Evolutionary conservation across 2,113 vertebrate genomes (phyloP).

Genomic region (Taurulus bubalis): DNA sequence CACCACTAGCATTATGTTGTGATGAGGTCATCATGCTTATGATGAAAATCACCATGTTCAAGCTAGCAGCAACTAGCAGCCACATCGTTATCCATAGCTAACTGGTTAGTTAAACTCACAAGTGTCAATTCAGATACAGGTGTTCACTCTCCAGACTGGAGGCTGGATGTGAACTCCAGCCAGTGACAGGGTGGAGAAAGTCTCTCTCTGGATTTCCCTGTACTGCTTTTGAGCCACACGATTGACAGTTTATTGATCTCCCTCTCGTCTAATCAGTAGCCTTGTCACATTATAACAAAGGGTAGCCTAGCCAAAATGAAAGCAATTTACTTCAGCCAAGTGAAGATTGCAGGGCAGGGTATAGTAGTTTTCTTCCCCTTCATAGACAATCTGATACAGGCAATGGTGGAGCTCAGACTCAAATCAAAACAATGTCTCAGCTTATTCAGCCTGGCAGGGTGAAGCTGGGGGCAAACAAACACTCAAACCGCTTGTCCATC

Average conservation of each 20-base stretch:
- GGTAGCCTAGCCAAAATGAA: slow-evolving; percentile 82
- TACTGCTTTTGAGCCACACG: slow-evolving; percentile 78
- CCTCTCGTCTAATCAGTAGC: slow-evolving; percentile 85
- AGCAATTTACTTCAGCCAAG: slow-evolving; percentile 84
- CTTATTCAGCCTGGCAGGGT: slow-evolving; percentile 61
- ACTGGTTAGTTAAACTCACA: slow-evolving; percentile 50
- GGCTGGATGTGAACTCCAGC: slow-evolving; percentile 54
- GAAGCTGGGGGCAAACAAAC: slow-evolving; percentile 64
- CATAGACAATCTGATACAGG: slow-evolving; percentile 70
- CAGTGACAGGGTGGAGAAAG: slow-evolving; percentile 67
- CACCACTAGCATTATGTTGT: background rate
- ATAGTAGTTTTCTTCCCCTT: slow-evolving; percentile 72
- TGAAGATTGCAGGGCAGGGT: slow-evolving; percentile 80
- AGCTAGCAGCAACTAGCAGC: slow-evolving; percentile 23
- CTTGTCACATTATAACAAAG: slow-evolving; percentile 87
- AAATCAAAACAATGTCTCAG: slow-evolving; percentile 78
- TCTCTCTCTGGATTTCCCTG: slow-evolving; percentile 77
- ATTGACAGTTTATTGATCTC: slow-evolving; percentile 84
- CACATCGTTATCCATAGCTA: slow-evolving; percentile 46
- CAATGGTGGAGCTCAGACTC: slow-evolving; percentile 42
- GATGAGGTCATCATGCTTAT: background rate
- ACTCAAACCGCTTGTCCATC: slow-evolving; percentile 45
- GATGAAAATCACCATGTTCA: background rate
- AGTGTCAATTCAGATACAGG: slow-evolving; percentile 38
- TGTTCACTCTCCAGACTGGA: slow-evolving; percentile 45